Base-by-base conservation (phyloP, 2,888 invertebrate species). In the Rotaria socialis region DNA sequence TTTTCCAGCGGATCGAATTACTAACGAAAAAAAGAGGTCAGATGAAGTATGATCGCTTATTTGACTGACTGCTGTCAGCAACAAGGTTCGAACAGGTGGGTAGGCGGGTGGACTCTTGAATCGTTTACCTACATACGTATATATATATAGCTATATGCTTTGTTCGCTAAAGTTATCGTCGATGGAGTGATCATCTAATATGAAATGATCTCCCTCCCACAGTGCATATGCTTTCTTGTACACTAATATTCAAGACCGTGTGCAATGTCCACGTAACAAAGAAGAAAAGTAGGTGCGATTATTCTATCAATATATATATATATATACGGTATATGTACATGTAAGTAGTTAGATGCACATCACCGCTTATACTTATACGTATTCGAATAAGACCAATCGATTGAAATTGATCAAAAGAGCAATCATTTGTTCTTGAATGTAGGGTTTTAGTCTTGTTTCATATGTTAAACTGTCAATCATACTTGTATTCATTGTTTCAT, bases 11-110 rank as follows among this genome's bases (percentile, higher is more conserved):
- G 67, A 67, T 67, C 67, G 35, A 67, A 67, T 67, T 67, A 67
- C 67, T 67, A 67, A 67, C 67, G 67, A 67, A 35, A 67, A 14
- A 67, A 35, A 67, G 67, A 67, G 67, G 67, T 67, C 67, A 67
- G 67, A 24, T 67, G 2, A 16, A 67, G 16, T 35, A 67, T 67
- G 67, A 67, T 67, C 67, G 27, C 16, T 14, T 67, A 67, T 67
- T 67, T 67, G 67, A 67, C 27, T 67, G 67, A 67, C 67, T 67
- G 67, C 35, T 67, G 67, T 35, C 67, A 67, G 67, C 16, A 67
- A 67, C 67, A 67, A 67, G 67, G 67, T 27, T 67, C 5, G 67
- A 67, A 35, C 67, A 67, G 67, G 67, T 67, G 67, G 67, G 67
- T 67, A 16, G 16, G 16, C 35, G 11, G 67, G 16, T 35, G 27